Base-by-base conservation (phyloP, 1,140 invertebrate genomes). In the Cydia strobilella region DNA sequence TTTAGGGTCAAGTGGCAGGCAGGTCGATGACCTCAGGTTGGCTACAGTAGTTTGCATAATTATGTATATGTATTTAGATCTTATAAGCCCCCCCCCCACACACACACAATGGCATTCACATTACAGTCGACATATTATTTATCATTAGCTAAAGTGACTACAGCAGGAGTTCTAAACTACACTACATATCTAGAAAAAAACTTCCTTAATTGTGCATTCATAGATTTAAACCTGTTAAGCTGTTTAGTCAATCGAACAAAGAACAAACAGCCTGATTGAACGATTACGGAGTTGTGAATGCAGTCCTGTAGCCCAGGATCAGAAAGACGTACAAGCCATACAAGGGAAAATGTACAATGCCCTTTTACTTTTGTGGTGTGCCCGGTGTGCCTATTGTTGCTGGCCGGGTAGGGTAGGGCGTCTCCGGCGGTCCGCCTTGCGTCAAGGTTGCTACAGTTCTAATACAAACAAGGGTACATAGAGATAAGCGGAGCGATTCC, bases 391-490 rank as follows among this genome's bases (percentile, higher is more conserved):
- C 35, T 7, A 69, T 69, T 39, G 65, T 39, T 27, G 65, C 25
- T n/a, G 65, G 63, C 12, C 15, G 20, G 12, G 35, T n/a, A 69
- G 20, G 12, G 35, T n/a, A 69, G 25, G 25, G 65, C 25, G 65
- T 31, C 65, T 39, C 35, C 25, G 15, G 25, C 65, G 65, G 65
- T 69, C 25, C 65, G 35, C 65, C 65, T 69, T 69, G 65, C 65
- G 65, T 31, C 25, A 69, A 69, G 65, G 65, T 10, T 39, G 65
- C 65, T 18, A 27, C 25, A 69, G 65, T 69, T 31, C 65, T 27
- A 69, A 69, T 69, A 69, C 65, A 27, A 31, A 69, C 65, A 31
- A 31, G 35, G 25, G 15, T 31, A 27, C n/a, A 35, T 35, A n/a
- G 65, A 27, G 65, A 69, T 69, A 31, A 31, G 65, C 25, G 25